Conservation (phyloP, 2,113 vertebrate genomes). For the Dromaius novaehollandiae region DNA sequence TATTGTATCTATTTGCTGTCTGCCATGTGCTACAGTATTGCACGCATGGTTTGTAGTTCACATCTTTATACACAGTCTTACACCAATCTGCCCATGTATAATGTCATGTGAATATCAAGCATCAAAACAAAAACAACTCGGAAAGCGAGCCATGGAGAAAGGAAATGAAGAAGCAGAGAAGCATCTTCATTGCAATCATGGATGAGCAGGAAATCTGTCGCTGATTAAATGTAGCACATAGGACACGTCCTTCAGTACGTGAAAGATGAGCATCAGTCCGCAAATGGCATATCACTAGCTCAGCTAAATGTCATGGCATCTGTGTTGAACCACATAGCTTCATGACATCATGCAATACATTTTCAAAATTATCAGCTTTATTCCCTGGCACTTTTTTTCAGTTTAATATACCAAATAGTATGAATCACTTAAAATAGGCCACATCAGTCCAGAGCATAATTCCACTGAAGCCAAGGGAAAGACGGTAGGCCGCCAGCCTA, state of each 20-base stretch:
- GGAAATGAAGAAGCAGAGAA: constrained; percentile 15
- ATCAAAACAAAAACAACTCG: constrained; percentile 37
- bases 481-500: neutral
- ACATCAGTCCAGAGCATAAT: neutral
- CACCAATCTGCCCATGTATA: constrained; percentile 4
- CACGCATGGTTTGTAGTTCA: neutral
- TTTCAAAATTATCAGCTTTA: constrained; percentile 44
- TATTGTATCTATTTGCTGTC: neutral
- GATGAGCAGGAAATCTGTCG: neutral
- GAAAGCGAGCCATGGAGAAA: constrained; percentile 21
- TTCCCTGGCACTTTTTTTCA: constrained; percentile 30
- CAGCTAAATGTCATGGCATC: constrained; percentile 59
- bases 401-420: constrained; percentile 38
- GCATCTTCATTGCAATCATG: neutral
- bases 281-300: constrained; percentile 16
- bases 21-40: neutral
- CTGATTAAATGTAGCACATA: constrained; percentile 25
- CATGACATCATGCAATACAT: neutral
- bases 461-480: neutral
- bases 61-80: constrained; percentile 5
- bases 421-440: neutral
- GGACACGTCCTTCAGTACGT: constrained; percentile 6
- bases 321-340: constrained; percentile 35
- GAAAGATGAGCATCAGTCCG: constrained; percentile 13
- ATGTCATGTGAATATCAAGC: constrained; percentile 24